Evolutionary conservation across 2,888 invertebrate species (phyloP).

Genomic region (Globia sparganii): DNA sequence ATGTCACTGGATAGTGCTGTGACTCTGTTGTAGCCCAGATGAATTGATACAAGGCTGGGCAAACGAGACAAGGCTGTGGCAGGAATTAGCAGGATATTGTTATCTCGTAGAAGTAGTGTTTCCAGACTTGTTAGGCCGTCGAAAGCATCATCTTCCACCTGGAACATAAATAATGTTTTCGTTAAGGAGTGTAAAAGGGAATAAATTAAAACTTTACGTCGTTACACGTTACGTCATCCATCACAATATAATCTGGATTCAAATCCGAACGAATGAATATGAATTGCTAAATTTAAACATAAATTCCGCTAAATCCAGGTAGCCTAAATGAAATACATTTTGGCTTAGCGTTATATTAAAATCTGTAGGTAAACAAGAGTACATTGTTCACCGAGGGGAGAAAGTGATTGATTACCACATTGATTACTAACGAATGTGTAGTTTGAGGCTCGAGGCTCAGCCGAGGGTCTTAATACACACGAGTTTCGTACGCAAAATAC

Average conservation of each 20-base stretch:
- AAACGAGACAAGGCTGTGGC: constrained; percentile 95
- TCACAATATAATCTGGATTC: constrained; percentile 9
- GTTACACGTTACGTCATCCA: background rate
- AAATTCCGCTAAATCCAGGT: background rate
- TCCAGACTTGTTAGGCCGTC: constrained; percentile 95
- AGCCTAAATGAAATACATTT: constrained; percentile 1
- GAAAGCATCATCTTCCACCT: constrained; percentile 97
- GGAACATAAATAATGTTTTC: constrained; percentile 61
- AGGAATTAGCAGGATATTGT: constrained; percentile 96
- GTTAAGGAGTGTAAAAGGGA: background rate
- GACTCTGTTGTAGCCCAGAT: constrained; percentile 96
- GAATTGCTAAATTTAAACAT: background rate
- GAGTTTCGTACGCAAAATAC: too few relatives aligned
- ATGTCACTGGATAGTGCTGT: constrained; percentile 95
- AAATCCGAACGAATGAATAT: background rate
- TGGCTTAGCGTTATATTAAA: background rate
- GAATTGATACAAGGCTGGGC: constrained; percentile 93
- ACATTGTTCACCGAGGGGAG: background rate
- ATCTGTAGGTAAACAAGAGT: background rate
- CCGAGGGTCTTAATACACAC: too few relatives aligned
- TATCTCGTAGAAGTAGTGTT: constrained; percentile 95
- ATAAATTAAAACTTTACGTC: background rate
- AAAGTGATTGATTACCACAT: background rate
- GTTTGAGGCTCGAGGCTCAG: background rate
- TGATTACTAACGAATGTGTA: background rate